These are phyloP conservation scores for Chlorospingus semifuscus DNA, from an alignment of 2,797 vertebrate species.

Conservation along the genomic window DNA sequence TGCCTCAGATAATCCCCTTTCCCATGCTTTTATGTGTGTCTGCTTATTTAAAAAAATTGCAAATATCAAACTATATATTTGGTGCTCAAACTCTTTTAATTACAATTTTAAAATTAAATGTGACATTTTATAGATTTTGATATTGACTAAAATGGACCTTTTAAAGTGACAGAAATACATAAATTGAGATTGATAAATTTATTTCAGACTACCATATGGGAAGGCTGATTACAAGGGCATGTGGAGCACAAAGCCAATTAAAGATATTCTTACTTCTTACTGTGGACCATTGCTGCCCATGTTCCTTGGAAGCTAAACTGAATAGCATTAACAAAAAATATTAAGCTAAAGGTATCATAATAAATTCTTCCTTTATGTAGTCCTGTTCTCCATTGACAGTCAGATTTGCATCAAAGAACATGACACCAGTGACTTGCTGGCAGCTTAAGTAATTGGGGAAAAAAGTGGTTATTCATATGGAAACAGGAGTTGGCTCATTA, in stretches of 20 bases:
- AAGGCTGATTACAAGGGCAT: conserved; percentile 55
- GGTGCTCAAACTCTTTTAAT: conserved; percentile 10
- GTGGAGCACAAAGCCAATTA: conserved; percentile 67
- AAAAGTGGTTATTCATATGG: conserved; percentile 67
- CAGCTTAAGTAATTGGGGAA: conserved; percentile 67
- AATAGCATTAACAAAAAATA: conserved; percentile 33
- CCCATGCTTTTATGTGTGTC: background rate
- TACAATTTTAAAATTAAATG: conserved; percentile 43
- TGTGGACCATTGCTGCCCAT: conserved; percentile 18
- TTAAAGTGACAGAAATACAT: conserved; percentile 50
- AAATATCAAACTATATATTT: conserved; percentile 42
- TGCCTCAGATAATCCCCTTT: background rate
- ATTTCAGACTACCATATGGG: conserved; percentile 64
- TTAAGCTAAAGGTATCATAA: background rate
- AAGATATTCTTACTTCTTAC: conserved; percentile 47
- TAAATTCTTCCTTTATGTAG: conserved; percentile 18
- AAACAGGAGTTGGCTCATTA: conserved; percentile 68
- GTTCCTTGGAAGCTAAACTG: conserved; percentile 6
- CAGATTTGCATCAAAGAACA: conserved; percentile 60
- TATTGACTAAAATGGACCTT: conserved; percentile 48
- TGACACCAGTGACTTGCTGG: conserved; percentile 66
- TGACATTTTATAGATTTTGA: conserved; percentile 39
- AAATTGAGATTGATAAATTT: conserved; percentile 58
- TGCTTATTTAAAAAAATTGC: background rate
- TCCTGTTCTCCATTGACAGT: conserved; percentile 36